Evolutionary conservation across 30 jellyfish, hydroid and myxozoan genomes (phyloP).

Genomic region (Aurelia sp.): DNA sequence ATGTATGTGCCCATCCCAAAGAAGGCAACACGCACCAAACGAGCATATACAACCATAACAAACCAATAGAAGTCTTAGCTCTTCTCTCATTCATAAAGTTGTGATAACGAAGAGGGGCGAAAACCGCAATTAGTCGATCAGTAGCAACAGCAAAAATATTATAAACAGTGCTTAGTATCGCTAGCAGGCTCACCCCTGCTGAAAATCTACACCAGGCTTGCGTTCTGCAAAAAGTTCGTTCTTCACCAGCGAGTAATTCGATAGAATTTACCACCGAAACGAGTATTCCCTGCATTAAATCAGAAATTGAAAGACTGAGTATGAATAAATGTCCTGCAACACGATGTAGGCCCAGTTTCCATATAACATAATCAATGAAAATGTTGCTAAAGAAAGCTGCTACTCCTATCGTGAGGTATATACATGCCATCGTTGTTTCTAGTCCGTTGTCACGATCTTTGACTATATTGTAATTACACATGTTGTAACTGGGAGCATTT

Average conservation of each 20-base stretch:
- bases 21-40: constrained; percentile 23
- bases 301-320: constrained; percentile 27
- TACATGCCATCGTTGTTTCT: neutral
- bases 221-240: neutral
- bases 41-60: neutral
- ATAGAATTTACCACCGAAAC: neutral
- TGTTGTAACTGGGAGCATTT: too few relatives aligned
- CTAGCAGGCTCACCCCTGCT: constrained; percentile 6
- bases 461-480: constrained; percentile 1
- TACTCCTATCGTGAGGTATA: neutral
- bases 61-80: neutral
- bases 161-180: constrained; percentile 15
- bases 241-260: neutral
- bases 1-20: constrained; percentile 14
- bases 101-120: constrained; percentile 16
- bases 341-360: constrained; percentile 20
- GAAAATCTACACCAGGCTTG: constrained; percentile 21
- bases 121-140: constrained; percentile 10
- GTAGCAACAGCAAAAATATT: constrained; percentile 4
- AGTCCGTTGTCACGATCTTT: too few relatives aligned
- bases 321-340: constrained; percentile 16
- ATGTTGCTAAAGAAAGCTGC: constrained; percentile 35
- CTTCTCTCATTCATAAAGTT: neutral
- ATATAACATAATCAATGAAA: constrained; percentile 15
- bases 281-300: constrained; percentile 12